phyloP scores from a whole-genome alignment of 2,888 invertebrate species.

The Vannuccia rotundouncinata region DNA sequence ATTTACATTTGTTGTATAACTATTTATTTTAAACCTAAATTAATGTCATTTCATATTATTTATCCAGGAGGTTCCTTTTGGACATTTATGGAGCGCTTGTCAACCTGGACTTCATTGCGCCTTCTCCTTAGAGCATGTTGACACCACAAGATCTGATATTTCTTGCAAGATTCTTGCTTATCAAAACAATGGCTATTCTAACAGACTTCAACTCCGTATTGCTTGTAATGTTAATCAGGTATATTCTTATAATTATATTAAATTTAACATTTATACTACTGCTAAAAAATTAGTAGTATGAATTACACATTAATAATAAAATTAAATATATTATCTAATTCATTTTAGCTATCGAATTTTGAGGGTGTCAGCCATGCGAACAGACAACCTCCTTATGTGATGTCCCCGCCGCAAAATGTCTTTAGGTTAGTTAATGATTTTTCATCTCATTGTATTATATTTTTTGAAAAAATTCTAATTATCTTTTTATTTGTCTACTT shows the following conservation, averaged over 20 bases:
- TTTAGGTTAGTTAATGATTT: neutral
- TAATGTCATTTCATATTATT: neutral
- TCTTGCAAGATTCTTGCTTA: conserved; percentile 69
- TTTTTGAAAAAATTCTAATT: neutral
- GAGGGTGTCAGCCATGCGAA: neutral
- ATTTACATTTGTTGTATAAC: no score
- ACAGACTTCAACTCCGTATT: neutral
- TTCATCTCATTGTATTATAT: neutral
- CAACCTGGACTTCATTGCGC: conserved; percentile 68
- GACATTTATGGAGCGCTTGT: conserved; percentile 79
- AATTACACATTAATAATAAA: neutral
- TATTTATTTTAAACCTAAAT: no score
- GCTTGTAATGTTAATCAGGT: neutral
- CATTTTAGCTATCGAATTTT: neutral
- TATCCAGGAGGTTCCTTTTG: conserved; percentile 65
- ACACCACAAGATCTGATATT: conserved; percentile 55
- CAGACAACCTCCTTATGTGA: neutral
- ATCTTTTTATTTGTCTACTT: neutral
- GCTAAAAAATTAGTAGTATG: neutral
- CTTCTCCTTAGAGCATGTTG: conserved; percentile 63
- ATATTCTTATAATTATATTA: neutral
- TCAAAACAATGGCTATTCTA: conserved; percentile 56
- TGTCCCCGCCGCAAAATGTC: neutral
- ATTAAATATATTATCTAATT: neutral
- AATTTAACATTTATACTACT: neutral